Evolutionary conservation across 2,797 vertebrate species (phyloP).

Genomic region (Artibeus lituratus): DNA sequence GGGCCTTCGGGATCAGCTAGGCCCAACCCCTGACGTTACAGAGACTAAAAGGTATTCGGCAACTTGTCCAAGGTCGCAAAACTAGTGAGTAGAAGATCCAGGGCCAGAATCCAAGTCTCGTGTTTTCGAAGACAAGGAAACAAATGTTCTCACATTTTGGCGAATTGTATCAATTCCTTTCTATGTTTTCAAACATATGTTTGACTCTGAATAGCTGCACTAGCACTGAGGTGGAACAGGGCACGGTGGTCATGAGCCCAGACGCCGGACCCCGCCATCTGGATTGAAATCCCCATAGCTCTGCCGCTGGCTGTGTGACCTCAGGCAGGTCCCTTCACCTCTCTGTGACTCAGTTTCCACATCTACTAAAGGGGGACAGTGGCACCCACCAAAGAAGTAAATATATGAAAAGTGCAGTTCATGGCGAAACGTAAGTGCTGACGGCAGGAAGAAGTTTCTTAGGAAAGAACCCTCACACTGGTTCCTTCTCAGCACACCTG

Average conservation of each 20-base stretch:
- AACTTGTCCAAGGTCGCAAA: conserved; percentile 46
- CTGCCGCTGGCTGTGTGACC: not conserved
- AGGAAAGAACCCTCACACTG: not conserved
- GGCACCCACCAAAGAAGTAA: not conserved
- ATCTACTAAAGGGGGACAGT: not conserved
- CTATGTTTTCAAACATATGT: not conserved
- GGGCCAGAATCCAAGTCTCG: conserved; percentile 3
- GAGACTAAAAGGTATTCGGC: not conserved
- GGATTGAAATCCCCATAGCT: not conserved
- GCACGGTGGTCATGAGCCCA: not conserved
- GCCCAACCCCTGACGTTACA: not conserved
- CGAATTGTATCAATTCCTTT: not conserved
- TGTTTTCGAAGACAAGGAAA: conserved; percentile 15
- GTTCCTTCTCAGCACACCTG: not conserved
- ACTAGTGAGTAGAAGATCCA: not conserved
- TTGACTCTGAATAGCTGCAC: not conserved
- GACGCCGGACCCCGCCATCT: not conserved
- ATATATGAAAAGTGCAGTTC: too few species aligned
- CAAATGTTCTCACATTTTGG: not conserved
- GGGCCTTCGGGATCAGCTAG: not conserved
- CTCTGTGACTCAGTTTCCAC: conserved; percentile 8
- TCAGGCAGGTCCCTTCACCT: not conserved
- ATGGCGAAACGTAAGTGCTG: not conserved
- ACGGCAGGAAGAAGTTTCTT: not conserved
- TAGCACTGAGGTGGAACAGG: not conserved